Evolutionary conservation across 2,888 invertebrate species (phyloP).

Genomic region (Endomychus coccineus): DNA sequence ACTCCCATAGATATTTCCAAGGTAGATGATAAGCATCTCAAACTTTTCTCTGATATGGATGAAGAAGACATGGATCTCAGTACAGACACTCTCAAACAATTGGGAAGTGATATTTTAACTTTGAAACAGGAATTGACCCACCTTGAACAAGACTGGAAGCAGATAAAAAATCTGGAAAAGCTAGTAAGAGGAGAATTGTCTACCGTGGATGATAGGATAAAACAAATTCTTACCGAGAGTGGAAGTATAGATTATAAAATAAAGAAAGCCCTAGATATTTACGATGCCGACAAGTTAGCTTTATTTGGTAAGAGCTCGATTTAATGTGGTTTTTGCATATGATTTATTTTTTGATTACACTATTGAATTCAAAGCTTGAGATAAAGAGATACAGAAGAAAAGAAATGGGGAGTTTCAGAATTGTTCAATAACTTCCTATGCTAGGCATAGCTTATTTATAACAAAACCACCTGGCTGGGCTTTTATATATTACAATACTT

Average conservation of each 20-base stretch:
- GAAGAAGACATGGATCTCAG: conserved; percentile 4
- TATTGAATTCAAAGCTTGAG: no score
- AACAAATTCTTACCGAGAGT: conserved; percentile 6
- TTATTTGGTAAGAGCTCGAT: conserved; percentile 11
- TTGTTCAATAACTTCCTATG: no score
- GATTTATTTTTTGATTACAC: no score
- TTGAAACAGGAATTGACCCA: conserved; percentile 8
- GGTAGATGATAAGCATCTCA: no score
- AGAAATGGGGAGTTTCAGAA: no score
- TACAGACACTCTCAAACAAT: conserved; percentile 1
- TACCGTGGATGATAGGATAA: conserved; percentile 9
- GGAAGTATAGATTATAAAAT: conserved; percentile 9
- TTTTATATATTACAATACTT: no score
- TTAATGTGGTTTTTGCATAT: no score
- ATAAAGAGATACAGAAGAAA: no score
- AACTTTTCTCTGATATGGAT: conserved; percentile 8
- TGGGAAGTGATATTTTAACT: conserved; percentile 8
- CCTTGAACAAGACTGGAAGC: conserved; percentile 7
- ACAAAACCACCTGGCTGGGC: no score
- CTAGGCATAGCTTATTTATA: no score
- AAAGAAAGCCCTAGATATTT: conserved; percentile 8
- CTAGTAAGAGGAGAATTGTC: conserved; percentile 7
- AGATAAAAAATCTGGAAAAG: conserved; percentile 8
- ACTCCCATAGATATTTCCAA: no score
- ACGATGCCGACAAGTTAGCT: conserved; percentile 11